phyloP scores from a whole-genome alignment of 2,797 vertebrate genomes.

The Micrastur ruficollis region DNA sequence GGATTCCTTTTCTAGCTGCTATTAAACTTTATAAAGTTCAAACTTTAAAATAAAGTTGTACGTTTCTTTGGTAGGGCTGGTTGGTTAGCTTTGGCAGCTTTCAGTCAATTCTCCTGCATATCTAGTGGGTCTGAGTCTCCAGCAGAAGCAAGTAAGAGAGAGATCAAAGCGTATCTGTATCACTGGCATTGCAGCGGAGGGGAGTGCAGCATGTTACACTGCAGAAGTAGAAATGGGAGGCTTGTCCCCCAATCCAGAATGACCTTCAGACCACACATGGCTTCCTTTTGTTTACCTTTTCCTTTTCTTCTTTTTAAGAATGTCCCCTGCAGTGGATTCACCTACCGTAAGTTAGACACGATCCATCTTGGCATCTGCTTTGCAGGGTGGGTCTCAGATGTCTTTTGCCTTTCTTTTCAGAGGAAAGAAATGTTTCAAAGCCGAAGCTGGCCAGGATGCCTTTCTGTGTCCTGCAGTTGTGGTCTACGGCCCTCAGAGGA shows the following conservation, averaged over 20 bases:
- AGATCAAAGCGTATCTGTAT: not conserved
- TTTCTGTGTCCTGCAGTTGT: not conserved
- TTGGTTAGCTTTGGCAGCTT: not conserved
- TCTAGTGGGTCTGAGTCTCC: not conserved
- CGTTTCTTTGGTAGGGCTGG: not conserved
- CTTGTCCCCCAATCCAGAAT: not conserved
- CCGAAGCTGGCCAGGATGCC: accelerated
- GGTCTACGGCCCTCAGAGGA: not conserved
- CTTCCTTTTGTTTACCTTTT: not conserved
- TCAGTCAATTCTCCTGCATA: not conserved
- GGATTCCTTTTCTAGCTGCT: not conserved
- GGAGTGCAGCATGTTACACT: not conserved
- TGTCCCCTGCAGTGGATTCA: not conserved
- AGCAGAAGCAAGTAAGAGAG: not conserved
- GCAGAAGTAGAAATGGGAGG: not conserved
- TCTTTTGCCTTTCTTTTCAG: not conserved
- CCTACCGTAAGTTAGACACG: not conserved
- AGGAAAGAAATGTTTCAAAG: not conserved
- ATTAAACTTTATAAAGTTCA: not conserved
- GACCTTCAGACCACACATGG: not conserved
- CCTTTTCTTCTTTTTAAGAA: not conserved
- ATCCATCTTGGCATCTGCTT: not conserved
- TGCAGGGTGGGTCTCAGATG: not conserved
- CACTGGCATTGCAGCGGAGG: accelerated
- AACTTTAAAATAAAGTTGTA: not conserved